These are phyloP conservation scores for Muscidifurax raptorellus DNA, from an alignment of 1,140 invertebrate genomes.

Conservation along the genomic window DNA sequence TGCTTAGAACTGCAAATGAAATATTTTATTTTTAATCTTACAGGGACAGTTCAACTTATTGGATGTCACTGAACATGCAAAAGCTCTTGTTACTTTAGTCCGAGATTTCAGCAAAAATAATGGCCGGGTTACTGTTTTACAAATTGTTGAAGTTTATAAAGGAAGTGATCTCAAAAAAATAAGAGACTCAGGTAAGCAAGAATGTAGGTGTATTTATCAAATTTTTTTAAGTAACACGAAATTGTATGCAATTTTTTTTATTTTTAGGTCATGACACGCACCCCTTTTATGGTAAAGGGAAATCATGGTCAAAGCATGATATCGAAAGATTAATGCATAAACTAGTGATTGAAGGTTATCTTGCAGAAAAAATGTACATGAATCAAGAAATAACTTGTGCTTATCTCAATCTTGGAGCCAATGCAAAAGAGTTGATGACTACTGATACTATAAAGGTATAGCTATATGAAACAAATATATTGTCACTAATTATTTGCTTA, in stretches of 20 bases:
- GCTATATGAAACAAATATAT: not conserved
- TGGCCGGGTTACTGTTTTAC: constrained; percentile 84
- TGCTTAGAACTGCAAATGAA: constrained; percentile 1
- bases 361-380: constrained; percentile 86
- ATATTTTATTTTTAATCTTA: constrained; percentile 33
- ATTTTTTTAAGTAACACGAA: not conserved
- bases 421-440: constrained; percentile 75
- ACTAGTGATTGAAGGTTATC: constrained; percentile 86
- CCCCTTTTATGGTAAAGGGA: constrained; percentile 75
- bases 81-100: constrained; percentile 82
- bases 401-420: constrained; percentile 86
- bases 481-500: constrained; percentile 9
- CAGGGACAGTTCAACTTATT: constrained; percentile 72
- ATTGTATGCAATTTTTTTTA: constrained; percentile 54
- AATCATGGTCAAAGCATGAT: constrained; percentile 83
- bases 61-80: constrained; percentile 87
- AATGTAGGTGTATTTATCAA: not conserved
- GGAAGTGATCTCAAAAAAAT: constrained; percentile 84
- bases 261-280: not conserved
- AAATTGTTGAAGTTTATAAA: constrained; percentile 90
- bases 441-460: constrained; percentile 64
- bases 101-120: constrained; percentile 78
- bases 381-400: constrained; percentile 88
- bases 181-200: constrained; percentile 69
- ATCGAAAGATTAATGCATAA: constrained; percentile 88